phyloP scores from a whole-genome alignment of 2,888 invertebrate species.

The Drosophila subsilvestris region DNA sequence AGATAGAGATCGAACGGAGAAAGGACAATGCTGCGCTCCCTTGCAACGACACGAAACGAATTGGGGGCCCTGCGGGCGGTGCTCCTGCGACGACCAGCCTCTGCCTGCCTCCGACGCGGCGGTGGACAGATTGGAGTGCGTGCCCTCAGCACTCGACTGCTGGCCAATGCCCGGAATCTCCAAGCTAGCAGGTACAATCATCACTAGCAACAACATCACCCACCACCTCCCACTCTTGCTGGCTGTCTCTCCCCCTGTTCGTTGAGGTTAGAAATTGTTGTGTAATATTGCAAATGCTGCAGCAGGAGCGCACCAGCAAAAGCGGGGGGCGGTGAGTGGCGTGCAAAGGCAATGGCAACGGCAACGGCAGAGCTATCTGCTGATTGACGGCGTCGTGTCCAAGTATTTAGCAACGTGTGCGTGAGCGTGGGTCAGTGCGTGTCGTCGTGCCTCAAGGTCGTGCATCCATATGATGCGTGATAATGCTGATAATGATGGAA shows the following conservation, averaged over 20 bases:
- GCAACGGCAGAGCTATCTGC: not conserved
- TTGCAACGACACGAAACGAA: slow-evolving; percentile 88
- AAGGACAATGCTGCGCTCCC: slow-evolving; percentile 89
- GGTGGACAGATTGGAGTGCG: slow-evolving; percentile 79
- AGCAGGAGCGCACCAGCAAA: slow-evolving; percentile 27
- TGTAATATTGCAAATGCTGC: slow-evolving; percentile 81
- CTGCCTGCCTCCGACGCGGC: slow-evolving; percentile 61
- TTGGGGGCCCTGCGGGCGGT: slow-evolving; percentile 86
- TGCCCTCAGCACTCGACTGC: slow-evolving; percentile 68
- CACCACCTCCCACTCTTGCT: not conserved
- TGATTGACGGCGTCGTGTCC: slow-evolving; percentile 36
- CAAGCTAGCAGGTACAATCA: slow-evolving; percentile 73
- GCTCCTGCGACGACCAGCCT: slow-evolving; percentile 85
- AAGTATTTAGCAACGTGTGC: slow-evolving; percentile 32
- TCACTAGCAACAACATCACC: too few relatives aligned
- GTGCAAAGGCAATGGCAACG: not conserved
- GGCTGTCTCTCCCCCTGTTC: not conserved
- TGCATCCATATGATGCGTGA: slow-evolving; percentile 46
- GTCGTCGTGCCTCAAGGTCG: slow-evolving; percentile 42
- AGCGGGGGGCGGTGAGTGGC: slow-evolving; percentile 2
- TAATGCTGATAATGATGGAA: slow-evolving; percentile 35
- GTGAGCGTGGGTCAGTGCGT: slow-evolving; percentile 33
- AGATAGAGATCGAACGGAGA: slow-evolving; percentile 7
- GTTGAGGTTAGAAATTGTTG: slow-evolving; percentile 84
- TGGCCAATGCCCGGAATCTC: slow-evolving; percentile 55